phyloP scores from a whole-genome alignment of 2,797 vertebrate genomes.

The Aselliscus stoliczkanus region DNA sequence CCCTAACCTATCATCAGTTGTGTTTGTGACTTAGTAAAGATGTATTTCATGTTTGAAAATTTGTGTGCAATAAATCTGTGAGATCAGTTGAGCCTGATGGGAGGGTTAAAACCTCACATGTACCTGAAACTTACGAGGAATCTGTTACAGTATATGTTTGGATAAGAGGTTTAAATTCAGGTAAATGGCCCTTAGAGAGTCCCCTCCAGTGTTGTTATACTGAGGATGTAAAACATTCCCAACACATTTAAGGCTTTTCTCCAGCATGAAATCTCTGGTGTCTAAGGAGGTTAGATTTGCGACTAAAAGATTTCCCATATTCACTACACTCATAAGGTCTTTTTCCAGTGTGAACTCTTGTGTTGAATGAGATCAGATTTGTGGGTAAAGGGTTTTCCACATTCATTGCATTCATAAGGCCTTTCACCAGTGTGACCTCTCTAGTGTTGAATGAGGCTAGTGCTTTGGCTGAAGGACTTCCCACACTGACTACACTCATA shows the following conservation, averaged over 20 bases:
- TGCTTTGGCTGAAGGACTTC: not conserved
- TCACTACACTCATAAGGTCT: not conserved
- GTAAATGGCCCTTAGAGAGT: not conserved
- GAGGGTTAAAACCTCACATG: not conserved
- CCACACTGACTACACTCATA: not conserved
- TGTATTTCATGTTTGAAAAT: too few relatives aligned
- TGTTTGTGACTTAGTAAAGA: too few relatives aligned
- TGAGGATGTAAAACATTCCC: not conserved
- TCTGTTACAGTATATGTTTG: too few relatives aligned
- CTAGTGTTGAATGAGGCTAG: not conserved
- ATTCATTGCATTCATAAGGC: not conserved
- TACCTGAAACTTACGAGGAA: not conserved
- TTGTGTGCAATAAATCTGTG: too few relatives aligned
- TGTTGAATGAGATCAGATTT: not conserved
- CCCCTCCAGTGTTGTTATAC: not conserved
- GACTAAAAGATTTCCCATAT: constrained; percentile 34
- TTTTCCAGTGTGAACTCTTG: not conserved
- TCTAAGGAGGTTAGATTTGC: too few relatives aligned
- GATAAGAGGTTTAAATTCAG: not conserved
- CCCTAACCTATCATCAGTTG: too few relatives aligned
- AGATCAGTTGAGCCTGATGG: too few relatives aligned
- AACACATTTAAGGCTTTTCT: not conserved
- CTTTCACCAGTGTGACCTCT: not conserved
- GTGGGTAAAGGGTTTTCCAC: not conserved
- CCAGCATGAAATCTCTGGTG: not conserved